Evolutionary conservation across 2,888 invertebrate species (phyloP).

Genomic region (Neria commutata): DNA sequence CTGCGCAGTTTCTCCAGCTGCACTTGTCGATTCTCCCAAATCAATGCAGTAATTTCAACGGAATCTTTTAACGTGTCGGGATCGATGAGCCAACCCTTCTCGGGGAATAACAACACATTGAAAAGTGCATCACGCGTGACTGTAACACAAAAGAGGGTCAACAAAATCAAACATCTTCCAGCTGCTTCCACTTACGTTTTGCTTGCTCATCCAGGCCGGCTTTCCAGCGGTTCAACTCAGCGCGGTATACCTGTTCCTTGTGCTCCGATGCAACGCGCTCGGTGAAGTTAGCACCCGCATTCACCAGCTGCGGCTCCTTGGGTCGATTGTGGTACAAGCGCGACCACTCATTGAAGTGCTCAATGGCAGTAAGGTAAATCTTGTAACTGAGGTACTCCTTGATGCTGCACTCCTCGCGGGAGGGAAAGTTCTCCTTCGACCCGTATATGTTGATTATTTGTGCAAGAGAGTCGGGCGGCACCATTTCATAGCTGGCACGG

Average conservation of each 20-base stretch:
- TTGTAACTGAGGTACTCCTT: conserved; percentile 88
- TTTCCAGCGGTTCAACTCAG: conserved; percentile 79
- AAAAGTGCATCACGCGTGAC: conserved; percentile 80
- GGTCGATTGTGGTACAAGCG: conserved; percentile 82
- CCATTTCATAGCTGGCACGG: conserved; percentile 74
- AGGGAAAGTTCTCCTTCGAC: conserved; percentile 62
- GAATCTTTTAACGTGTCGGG: conserved; percentile 65
- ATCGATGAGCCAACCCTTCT: conserved; percentile 89
- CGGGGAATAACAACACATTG: conserved; percentile 87
- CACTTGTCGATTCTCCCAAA: conserved; percentile 65
- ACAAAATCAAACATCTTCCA: background rate
- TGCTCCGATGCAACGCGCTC: conserved; percentile 91
- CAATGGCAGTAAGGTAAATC: conserved; percentile 84
- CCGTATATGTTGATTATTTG: conserved; percentile 63
- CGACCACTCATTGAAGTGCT: conserved; percentile 90
- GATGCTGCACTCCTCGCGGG: conserved; percentile 65
- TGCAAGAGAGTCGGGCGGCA: conserved; percentile 71
- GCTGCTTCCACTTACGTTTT: conserved; percentile 63
- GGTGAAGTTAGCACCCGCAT: conserved; percentile 74
- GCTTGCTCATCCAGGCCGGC: conserved; percentile 74
- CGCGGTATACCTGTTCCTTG: conserved; percentile 76
- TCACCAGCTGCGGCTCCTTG: conserved; percentile 68
- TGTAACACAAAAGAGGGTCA: conserved; percentile 49
- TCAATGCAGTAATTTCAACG: conserved; percentile 61
- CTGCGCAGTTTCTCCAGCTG: conserved; percentile 79